Percentiles rank a stretch among this genome's conserved stretches.
Evolutionary conservation across 2,113 vertebrate species (phyloP).

Genomic region (Haplochromis burtoni): DNA sequence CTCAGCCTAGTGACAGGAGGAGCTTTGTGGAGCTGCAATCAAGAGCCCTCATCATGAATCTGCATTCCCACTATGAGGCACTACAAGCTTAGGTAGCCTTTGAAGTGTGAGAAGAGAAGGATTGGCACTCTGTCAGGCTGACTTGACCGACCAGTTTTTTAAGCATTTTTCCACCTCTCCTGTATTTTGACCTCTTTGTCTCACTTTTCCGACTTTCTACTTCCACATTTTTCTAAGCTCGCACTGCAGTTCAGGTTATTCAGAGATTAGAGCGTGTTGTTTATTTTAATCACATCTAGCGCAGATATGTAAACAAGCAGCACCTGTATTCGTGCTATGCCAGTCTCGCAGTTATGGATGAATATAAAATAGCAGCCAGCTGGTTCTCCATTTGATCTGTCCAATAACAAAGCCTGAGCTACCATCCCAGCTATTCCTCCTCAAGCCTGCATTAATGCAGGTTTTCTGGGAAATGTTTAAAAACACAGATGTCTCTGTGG

Average conservation of each 20-base stretch:
- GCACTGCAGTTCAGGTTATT: conserved; percentile 19
- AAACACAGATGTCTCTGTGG: neutral
- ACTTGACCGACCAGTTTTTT: conserved; percentile 3
- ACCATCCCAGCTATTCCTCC: conserved; percentile 4
- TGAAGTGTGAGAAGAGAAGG: conserved; percentile 56
- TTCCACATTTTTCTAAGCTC: neutral
- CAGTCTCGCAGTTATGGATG: conserved; percentile 43
- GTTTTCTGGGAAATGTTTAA: conserved; percentile 9
- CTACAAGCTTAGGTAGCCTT: conserved; percentile 49
- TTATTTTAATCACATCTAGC: conserved; percentile 47
- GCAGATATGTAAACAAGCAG: conserved; percentile 58
- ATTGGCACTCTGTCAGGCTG: conserved; percentile 21
- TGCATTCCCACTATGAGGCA: conserved; percentile 36
- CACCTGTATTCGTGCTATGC: conserved; percentile 53
- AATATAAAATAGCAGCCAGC: conserved; percentile 64
- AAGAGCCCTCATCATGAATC: conserved; percentile 52
- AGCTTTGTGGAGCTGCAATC: conserved; percentile 52
- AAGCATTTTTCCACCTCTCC: neutral
- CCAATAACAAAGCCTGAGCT: conserved; percentile 55
- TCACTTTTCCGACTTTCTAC: neutral
- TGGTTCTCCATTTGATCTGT: conserved; percentile 61
- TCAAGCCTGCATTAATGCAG: conserved; percentile 19
- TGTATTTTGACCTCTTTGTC: neutral
- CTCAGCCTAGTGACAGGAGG: conserved; percentile 44
- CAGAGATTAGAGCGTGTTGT: conserved; percentile 43